phyloP scores from a whole-genome alignment of 1,140 invertebrate species.

The Drosophila bocqueti region DNA sequence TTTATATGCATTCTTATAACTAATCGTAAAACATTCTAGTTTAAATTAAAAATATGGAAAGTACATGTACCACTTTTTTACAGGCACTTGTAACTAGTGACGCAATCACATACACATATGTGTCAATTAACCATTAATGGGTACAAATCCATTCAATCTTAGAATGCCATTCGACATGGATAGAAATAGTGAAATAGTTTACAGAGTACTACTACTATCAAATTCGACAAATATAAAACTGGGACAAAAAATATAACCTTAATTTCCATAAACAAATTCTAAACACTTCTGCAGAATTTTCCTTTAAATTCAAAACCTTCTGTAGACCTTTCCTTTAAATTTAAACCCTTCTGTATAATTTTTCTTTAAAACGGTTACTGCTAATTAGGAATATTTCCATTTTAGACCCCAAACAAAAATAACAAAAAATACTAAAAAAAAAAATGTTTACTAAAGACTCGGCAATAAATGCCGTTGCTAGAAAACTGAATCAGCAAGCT shows the following conservation, averaged over 20 bases:
- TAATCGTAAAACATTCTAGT: not conserved
- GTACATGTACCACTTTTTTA: no score
- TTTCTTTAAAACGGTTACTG: not conserved
- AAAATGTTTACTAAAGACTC: conserved; percentile 36
- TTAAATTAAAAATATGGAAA: not conserved
- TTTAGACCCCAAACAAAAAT: not conserved
- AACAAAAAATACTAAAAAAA: no score
- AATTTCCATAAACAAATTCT: no score
- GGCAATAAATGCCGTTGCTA: conserved; percentile 72
- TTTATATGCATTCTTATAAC: not conserved
- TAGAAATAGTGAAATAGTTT: no score
- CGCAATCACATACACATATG: no score
- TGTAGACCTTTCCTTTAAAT: not conserved
- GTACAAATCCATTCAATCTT: no score
- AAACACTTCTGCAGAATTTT: not conserved
- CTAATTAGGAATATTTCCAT: not conserved
- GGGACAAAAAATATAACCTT: no score
- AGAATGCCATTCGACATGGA: no score
- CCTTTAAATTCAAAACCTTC: not conserved
- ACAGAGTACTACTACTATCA: no score
- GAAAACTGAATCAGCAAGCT: conserved; percentile 47
- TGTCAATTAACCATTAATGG: no score
- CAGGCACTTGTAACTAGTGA: no score
- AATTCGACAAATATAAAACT: no score
- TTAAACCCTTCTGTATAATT: not conserved